These are phyloP conservation scores for Erinaceus europaeus DNA, from an alignment of 2,113 vertebrate genomes.

Conservation along the genomic window DNA sequence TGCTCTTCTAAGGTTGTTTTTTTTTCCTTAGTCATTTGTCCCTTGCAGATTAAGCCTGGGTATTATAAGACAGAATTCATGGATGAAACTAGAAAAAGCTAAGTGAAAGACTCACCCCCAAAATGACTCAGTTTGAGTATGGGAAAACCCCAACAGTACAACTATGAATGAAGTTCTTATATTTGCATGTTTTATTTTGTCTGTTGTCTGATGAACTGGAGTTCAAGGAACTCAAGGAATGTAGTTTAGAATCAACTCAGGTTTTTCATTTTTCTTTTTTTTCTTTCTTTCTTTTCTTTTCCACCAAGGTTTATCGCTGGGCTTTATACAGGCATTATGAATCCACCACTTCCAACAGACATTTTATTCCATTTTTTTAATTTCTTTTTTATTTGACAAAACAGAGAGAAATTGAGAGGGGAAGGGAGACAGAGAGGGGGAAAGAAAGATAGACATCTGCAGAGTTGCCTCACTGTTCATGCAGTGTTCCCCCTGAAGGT, in stretches of 20 bases:
- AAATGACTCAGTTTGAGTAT: not conserved
- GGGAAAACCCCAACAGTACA: not conserved
- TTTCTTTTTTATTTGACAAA: too few species aligned
- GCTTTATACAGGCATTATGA: too few species aligned
- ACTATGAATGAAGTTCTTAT: not conserved
- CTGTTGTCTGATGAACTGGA: not conserved
- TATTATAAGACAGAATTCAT: not conserved
- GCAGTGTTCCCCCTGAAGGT: too few species aligned
- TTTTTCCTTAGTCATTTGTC: not conserved
- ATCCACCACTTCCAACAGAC: too few species aligned
- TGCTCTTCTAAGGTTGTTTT: not conserved
- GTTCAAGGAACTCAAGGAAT: not conserved
- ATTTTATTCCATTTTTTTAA: too few species aligned
- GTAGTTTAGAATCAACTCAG: not conserved
- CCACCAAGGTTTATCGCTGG: too few species aligned
- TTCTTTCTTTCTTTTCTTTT: too few species aligned
- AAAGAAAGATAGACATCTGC: too few species aligned
- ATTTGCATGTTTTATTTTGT: not conserved
- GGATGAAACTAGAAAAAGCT: not conserved
- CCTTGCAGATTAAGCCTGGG: not conserved
- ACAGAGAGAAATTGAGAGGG: too few species aligned
- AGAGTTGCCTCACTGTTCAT: too few species aligned
- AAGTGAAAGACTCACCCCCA: slow-evolving; percentile 3
- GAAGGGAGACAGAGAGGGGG: too few species aligned
- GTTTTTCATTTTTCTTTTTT: slow-evolving; percentile 5